These are phyloP conservation scores for Mus spretus DNA, from an alignment of 2,797 vertebrate species.

Conservation along the genomic window DNA sequence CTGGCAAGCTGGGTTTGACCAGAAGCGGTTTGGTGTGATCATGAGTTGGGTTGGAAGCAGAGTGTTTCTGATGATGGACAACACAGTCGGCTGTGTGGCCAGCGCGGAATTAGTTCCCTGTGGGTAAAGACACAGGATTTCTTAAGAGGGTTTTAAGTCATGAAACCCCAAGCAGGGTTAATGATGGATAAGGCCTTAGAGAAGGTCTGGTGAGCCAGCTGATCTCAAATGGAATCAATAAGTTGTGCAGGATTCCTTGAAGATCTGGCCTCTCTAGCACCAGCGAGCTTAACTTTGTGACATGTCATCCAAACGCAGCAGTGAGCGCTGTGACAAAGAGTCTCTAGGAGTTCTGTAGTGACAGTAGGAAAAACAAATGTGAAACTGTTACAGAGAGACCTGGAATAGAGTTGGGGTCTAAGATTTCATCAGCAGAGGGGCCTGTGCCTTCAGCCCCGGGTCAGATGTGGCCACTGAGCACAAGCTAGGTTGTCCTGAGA, in stretches of 20 bases:
- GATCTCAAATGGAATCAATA: background rate
- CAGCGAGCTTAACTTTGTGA: constrained; percentile 70
- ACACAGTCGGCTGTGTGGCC: background rate
- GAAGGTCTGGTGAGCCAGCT: constrained; percentile 35
- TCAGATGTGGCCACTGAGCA: rapidly evolving
- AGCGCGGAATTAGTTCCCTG: background rate
- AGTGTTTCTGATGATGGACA: background rate
- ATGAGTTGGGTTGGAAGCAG: background rate
- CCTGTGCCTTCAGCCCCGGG: background rate
- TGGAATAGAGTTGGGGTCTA: background rate
- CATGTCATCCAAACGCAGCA: constrained; percentile 59
- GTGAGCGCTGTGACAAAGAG: constrained; percentile 67
- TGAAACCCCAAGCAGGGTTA: constrained; percentile 42
- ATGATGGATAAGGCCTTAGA: constrained; percentile 34
- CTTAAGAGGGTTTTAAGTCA: constrained; percentile 39
- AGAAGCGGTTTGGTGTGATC: background rate
- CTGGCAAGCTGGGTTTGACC: background rate
- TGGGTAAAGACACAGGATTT: background rate
- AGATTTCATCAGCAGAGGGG: constrained; percentile 26
- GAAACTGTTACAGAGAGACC: background rate
- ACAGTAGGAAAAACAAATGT: constrained; percentile 19
- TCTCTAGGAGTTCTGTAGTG: constrained; percentile 32
- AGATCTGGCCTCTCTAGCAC: constrained; percentile 55
- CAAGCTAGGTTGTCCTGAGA: background rate
- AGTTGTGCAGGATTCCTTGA: constrained; percentile 47